Evolutionary conservation across 1,140 invertebrate species (phyloP), one percentile per base, ranked within the genome.

Genomic region (Coboldia fuscipes): DNA sequence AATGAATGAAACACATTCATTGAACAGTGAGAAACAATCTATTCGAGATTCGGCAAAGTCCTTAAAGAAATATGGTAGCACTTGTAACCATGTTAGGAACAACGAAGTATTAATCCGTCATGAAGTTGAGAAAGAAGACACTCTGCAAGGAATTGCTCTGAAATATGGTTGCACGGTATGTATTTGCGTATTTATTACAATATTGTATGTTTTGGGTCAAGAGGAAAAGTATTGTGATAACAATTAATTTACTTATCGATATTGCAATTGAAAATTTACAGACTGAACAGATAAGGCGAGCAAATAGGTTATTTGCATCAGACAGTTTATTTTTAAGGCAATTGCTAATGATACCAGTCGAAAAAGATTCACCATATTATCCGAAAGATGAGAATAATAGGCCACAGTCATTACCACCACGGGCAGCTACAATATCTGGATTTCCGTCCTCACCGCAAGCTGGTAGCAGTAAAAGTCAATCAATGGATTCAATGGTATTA

Each of bases 121-220:
- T 54, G 62, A 61, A 26, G 70, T 93, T 37, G 57, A 66, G 18
- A 68, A 75, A 48, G 70, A 68, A 13, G 88, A 93, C 54, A 92
- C 86, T n/a, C 60, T 93, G 37, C 82, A 88, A 63, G 85, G 86
- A 44, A 75, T 93, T 41, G 82, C 86, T 16, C 63, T 92, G 20
- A 88, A 82, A 67, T 90, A 90, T 62, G 78, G 81, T 49, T 78
- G 83, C 43, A 84, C 83, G 50, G 85, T 92, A 66, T 69, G 74
- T 70, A 43, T n/a, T n/a, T n/a, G n/a, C n/a, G n/a, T n/a, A n/a
- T n/a, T n/a, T n/a, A n/a, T n/a, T n/a, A n/a, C n/a, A n/a, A n/a
- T n/a, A n/a, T n/a, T n/a, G n/a, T n/a, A n/a, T n/a, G n/a, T n/a
- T n/a, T 7, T 24, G 23, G 7, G 7, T 24, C 7, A 24, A 8